Evolutionary conservation across 1,140 invertebrate species (phyloP), one percentile per base, ranked within the genome.

Genomic region (Megalonaias nervosa): DNA sequence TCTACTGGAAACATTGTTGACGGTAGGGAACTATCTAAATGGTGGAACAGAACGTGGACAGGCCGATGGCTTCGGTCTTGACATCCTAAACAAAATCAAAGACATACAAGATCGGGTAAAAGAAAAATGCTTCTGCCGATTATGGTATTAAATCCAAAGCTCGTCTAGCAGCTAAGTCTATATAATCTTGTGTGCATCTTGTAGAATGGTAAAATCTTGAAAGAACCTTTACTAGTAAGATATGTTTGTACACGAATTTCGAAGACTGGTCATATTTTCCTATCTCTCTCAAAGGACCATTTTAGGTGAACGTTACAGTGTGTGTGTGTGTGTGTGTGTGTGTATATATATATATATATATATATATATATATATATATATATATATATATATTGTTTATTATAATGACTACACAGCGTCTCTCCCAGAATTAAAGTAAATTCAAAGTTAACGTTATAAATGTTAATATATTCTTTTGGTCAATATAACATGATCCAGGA

Each of bases 11-110:
- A 91, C 99, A 59, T 95, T 99, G 23, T 92, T 99, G 26, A 97
- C 97, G 0, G 92, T 99, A 66, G 97, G 96, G 83, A 97, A 96
- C 92, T 95, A 95, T 87, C 95, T 97, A 94, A 96, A 96, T 87
- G 92, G 96, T 57, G 97, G 97, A 5, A 86, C 87, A 62, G 95
- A 97, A 26, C 93, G 96, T 65, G 98, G 98, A 56, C 98, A 99
- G 90, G 97, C 97, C 1, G 88, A 90, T 73, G 89, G 89, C 3
- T 90, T 85, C 71, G 75, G 77, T 15, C 67, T 90, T 11, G 84
- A 87, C 31, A 83, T 88, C 26, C 82, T 90, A 13, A 86, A 84
- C 77, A 85, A 84, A 77, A 79, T 90, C 1, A 89, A 89, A 74
- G 87, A 90, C 48, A 82, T 89, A 61, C 82, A 82, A 68, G 85